phyloP scores from a whole-genome alignment of 2,113 vertebrate genomes.

The Castor canadensis region DNA sequence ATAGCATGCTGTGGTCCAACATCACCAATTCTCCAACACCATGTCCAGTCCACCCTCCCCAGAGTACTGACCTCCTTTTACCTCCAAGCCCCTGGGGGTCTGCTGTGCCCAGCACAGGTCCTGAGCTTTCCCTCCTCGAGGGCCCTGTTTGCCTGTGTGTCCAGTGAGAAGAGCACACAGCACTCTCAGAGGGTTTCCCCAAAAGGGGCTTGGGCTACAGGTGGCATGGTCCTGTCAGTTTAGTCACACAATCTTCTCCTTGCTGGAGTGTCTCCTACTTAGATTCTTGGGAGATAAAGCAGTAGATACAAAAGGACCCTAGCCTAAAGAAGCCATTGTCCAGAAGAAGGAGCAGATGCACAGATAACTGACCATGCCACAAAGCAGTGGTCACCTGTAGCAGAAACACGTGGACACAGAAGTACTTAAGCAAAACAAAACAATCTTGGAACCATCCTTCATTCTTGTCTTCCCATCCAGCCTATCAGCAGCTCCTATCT shows the following conservation, averaged over 20 bases:
- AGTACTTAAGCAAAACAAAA: background rate
- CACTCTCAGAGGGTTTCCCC: background rate
- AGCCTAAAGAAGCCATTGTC: background rate
- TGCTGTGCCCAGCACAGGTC: background rate
- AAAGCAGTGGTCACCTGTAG: background rate
- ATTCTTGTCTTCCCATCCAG: background rate
- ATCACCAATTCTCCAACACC: background rate
- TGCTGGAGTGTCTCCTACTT: background rate
- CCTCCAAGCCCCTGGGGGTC: background rate
- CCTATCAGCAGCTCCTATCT: background rate
- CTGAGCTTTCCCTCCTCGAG: background rate
- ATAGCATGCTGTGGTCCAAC: background rate
- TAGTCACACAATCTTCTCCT: background rate
- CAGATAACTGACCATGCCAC: background rate
- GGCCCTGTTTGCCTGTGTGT: fast-evolving
- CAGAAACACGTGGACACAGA: background rate
- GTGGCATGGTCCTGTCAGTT: background rate
- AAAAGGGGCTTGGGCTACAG: background rate
- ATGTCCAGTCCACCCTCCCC: background rate
- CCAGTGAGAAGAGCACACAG: background rate
- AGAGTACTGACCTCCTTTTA: background rate
- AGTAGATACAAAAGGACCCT: background rate
- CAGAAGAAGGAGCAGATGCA: background rate
- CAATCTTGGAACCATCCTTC: background rate
- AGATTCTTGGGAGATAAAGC: background rate